Evolutionary conservation across 2,113 vertebrate species (phyloP).

Genomic region (Ochotona curzoniae): DNA sequence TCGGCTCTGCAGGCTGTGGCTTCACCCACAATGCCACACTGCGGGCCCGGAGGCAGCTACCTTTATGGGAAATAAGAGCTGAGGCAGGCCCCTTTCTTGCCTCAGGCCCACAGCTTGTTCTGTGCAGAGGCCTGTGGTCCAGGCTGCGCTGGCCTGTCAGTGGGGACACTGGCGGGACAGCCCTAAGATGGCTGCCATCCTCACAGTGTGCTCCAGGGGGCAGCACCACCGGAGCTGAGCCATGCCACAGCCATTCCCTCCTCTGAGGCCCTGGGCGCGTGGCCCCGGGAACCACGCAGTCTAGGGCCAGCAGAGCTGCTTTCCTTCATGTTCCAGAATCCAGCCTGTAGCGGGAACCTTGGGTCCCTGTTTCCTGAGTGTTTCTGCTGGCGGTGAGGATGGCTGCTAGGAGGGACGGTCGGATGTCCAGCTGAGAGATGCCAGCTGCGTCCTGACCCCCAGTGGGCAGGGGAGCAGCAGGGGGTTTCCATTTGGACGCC

Average conservation of each 20-base stretch:
- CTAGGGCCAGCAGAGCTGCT: no score
- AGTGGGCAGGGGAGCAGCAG: background rate
- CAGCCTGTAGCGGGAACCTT: accelerated
- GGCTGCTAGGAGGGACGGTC: background rate
- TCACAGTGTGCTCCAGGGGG: background rate
- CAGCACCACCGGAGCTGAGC: background rate
- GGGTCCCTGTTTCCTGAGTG: background rate
- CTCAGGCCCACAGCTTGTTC: background rate
- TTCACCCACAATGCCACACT: no score
- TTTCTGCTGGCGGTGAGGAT: background rate
- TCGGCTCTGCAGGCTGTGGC: no score
- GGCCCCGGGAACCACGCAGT: no score
- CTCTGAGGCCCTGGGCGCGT: accelerated
- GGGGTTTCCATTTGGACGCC: constrained; percentile 69
- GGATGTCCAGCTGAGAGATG: background rate
- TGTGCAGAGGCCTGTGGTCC: accelerated
- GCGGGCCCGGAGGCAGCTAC: background rate
- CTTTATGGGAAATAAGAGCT: background rate
- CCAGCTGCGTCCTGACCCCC: background rate
- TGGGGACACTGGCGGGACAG: no score
- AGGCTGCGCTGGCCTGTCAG: background rate
- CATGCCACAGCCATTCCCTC: accelerated
- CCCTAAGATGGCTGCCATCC: accelerated
- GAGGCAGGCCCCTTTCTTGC: background rate
- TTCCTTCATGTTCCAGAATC: background rate